Evolutionary conservation across 2,113 vertebrate species (phyloP), one percentile per base, ranked within the genome.

Genomic region (Lanius ludovicianus): DNA sequence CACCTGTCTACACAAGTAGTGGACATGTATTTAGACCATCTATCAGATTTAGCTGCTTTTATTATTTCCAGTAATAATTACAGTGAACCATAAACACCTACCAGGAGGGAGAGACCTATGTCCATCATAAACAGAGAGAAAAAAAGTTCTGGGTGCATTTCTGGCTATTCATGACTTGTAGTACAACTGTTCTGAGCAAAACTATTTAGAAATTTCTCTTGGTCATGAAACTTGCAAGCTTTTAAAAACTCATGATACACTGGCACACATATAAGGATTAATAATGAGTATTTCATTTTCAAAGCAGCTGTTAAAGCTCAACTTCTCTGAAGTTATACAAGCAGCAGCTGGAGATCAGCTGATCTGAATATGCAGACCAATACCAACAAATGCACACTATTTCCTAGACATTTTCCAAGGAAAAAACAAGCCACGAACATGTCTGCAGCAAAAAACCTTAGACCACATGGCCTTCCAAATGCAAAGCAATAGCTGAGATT

Each of bases 1-100:
- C 39, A 41, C 3, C 16, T 3, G 1, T n/a, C 35, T 84, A 22
- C 0, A 1, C 8, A 53, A 63, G 18, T 1, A 1, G 6, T 19
- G 11, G 50, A 50, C 24, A 5, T 70, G 31, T 77, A 49, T 42
- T 84, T 25, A 83, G 30, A 24, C n/a, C 25, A 81, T 22, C 37
- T 31, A 15, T n/a, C 46, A 86, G 15, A 56, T n/a, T 35, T 28
- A 69, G 35, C 23, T 56, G 23, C 19, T 85, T 81, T 70, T 63
- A 62, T 70, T 68, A 57, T 59, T 87, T 67, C 30, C 30, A 71
- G 10, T 56, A 65, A 23, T 39, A 49, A 74, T 60, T 41, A 35
- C 0, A 56, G 31, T 7, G 31, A 73, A 83, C 28, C 27, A 73
- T 41, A 87, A 87, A 87, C 23, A 85, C 11, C 53, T 27, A 35